phyloP scores from a whole-genome alignment of 2,888 invertebrate species.

The Eueremaeus valkanovi region DNA sequence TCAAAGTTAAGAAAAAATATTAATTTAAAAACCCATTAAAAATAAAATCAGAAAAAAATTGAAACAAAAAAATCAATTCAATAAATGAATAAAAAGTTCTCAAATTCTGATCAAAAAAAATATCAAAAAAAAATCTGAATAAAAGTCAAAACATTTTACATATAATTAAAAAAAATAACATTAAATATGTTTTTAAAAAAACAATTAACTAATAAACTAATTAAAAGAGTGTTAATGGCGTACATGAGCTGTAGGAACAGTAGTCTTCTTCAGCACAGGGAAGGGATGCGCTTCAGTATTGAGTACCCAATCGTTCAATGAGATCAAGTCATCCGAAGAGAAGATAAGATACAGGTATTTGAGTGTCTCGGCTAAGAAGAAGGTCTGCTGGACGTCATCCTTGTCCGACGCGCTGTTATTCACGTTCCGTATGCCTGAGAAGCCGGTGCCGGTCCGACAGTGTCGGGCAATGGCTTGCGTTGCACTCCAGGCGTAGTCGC shows the following conservation, averaged over 20 bases:
- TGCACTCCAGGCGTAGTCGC: slow-evolving; percentile 99
- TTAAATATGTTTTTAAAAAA: no score
- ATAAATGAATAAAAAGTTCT: no score
- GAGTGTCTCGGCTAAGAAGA: slow-evolving; percentile 96
- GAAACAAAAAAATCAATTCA: no score
- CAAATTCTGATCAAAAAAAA: no score
- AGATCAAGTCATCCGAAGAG: slow-evolving; percentile 76
- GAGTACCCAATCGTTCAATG: slow-evolving; percentile 95
- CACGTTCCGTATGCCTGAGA: slow-evolving; percentile 90
- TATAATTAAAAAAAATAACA: no score
- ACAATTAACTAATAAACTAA: no score
- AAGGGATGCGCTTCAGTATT: slow-evolving; percentile 98
- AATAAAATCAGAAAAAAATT: no score
- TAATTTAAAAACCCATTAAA: no score
- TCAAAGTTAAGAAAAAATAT: no score
- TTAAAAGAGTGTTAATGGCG: no score
- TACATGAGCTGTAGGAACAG: background rate
- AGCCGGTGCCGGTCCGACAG: slow-evolving; percentile 82
- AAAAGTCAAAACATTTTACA: no score
- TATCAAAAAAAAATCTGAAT: no score
- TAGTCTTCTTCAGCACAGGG: slow-evolving; percentile 62
- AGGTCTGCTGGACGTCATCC: slow-evolving; percentile 99
- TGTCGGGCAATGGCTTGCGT: slow-evolving; percentile 88
- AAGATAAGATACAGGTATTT: slow-evolving; percentile 97
- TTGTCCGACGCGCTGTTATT: slow-evolving; percentile 73